A percentile compares a stretch with the other conserved stretches of the same genome.
phyloP scores from a whole-genome alignment of 2,113 vertebrate species.

The Leptocoma aspasia region DNA sequence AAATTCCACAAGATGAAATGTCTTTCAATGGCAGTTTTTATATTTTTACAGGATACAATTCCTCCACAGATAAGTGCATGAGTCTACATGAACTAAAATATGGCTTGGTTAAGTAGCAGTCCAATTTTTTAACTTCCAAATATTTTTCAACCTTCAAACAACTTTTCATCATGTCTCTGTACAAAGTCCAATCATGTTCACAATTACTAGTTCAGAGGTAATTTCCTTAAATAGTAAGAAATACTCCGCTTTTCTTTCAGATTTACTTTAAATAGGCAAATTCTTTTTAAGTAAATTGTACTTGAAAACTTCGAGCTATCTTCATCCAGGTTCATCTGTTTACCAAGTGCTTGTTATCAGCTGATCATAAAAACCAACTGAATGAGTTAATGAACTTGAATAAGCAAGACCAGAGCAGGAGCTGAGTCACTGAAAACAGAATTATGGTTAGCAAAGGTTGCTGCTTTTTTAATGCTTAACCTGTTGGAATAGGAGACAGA shows the following conservation, averaged over 20 bases:
- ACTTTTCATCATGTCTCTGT: neutral
- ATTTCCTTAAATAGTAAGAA: neutral
- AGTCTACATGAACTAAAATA: neutral
- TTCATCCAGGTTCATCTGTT: neutral
- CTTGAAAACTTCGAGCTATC: neutral
- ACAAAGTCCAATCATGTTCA: neutral
- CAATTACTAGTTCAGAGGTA: neutral
- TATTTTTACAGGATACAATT: neutral
- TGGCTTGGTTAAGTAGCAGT: neutral
- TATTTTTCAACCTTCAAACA: neutral
- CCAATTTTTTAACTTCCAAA: neutral
- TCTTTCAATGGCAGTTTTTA: neutral
- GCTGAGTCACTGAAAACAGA: neutral
- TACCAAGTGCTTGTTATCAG: neutral
- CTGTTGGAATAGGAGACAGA: neutral
- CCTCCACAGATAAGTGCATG: neutral
- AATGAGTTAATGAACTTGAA: neutral
- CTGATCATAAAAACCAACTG: neutral
- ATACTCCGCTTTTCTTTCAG: neutral
- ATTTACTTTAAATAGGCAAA: neutral
- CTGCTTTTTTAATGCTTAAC: neutral
- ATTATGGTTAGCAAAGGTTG: neutral
- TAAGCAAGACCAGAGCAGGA: neutral
- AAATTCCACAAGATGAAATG: neutral
- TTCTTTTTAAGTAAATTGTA: neutral